These are phyloP conservation scores for Artemia franciscana DNA, from an alignment of 1,140 invertebrate species.

Conservation along the genomic window DNA sequence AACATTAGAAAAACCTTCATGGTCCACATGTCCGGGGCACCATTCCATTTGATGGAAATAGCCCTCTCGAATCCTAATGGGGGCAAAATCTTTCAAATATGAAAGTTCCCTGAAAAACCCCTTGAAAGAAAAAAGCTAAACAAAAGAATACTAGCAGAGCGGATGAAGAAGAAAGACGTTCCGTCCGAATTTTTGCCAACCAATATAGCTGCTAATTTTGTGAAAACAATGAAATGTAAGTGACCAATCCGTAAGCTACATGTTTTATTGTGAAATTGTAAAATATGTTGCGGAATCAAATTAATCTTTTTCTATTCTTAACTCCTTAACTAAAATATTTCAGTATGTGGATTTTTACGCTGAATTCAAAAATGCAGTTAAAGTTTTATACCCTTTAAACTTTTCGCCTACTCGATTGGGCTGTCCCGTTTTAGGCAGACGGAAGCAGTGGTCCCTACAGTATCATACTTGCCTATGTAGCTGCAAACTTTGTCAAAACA, in stretches of 20 bases:
- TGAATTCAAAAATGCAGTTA: too few species aligned
- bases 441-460: constrained; percentile 83
- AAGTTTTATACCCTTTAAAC: too few species aligned
- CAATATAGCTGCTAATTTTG: constrained; percentile 94
- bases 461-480: constrained; percentile 92
- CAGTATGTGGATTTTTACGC: too few species aligned
- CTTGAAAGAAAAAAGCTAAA: constrained; percentile 59
- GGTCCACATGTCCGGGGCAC: background rate
- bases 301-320: too few species aligned
- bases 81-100: too few species aligned
- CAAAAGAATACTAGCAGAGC: constrained; percentile 62
- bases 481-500: constrained; percentile 91
- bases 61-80: too few species aligned
- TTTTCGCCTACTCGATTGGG: too few species aligned
- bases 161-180: constrained; percentile 72
- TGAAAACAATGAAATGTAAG: constrained; percentile 80
- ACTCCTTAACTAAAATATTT: too few species aligned
- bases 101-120: too few species aligned
- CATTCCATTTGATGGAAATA: too few species aligned
- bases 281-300: too few species aligned
- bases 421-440: too few species aligned
- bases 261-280: constrained; percentile 1
- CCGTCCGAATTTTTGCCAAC: constrained; percentile 89
- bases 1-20: background rate
- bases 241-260: constrained; percentile 9